Evolutionary conservation across 2,797 vertebrate genomes (phyloP), one percentile per base, ranked within the genome.

Genomic region (Eidolon dupreanum): DNA sequence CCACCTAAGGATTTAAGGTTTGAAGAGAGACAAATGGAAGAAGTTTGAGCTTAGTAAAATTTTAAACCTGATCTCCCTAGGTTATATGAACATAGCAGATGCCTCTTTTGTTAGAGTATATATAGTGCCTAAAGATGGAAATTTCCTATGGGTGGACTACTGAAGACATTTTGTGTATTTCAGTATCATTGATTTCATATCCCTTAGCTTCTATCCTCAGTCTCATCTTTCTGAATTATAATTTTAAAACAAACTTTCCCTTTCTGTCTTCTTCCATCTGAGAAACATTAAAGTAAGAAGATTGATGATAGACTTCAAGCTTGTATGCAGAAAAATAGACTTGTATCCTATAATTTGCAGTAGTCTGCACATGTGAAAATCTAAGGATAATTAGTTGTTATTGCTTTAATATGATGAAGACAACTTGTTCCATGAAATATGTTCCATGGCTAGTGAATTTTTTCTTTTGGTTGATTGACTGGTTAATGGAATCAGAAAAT

Each of bases 401-500:
- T 68, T 96, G 87, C 74, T 96, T 91, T 95, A 93, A 71, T 90
- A 57, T 73, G 33, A 92, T 91, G 71, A 90, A 96, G 75, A 94
- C 91, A 82, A 87, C 83, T 89, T 75, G 38, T 53, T 95, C 51
- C 59, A 57, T 68, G 38, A 94, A 77, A 93, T 53, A 79, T 90
- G 9, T 55, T 92, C 68, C 88, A 61, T 84, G 88, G 88, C 71
- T 94, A 91, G 92, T 97, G 75, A 94, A 87, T 95, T 97, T 96
- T 97, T 63, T 88, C 92, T 93, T 94, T 84, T 84, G 49, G 68
- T 87, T 96, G 93, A 88, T 81, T 68, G 55, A 84, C 94, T 96
- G 43, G 78, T 95, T 95, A 95, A 97, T 95, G 65, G 86, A 88
- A 97, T 85, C 91, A 84, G 95, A 93, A 93, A 95, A 90, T 33